Percentiles rank a stretch among this genome's conserved stretches.
Conservation (phyloP, 1,140 invertebrate genomes). For the Drosophila saltans region DNA sequence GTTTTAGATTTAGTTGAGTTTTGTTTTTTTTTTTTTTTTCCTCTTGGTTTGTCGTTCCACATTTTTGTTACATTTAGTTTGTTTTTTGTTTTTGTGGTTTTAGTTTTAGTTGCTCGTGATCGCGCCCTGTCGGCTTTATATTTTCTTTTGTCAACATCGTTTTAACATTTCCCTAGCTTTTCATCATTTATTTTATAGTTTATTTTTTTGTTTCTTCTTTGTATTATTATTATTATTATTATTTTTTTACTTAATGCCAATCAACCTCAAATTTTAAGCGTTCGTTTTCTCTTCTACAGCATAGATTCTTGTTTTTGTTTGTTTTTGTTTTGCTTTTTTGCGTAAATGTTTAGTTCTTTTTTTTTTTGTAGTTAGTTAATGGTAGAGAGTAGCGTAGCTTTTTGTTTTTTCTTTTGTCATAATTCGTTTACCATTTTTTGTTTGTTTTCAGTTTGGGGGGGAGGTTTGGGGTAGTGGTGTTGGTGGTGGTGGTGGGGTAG, state of each 20-base stretch:
- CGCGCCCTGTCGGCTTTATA: conserved; percentile 76
- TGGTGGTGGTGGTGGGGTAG: conserved; percentile 15
- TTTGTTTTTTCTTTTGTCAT: conserved; percentile 48
- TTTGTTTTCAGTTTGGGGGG: conserved; percentile 5
- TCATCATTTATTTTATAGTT: neutral
- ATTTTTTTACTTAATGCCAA: conserved; percentile 80
- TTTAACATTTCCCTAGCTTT: conserved; percentile 46
- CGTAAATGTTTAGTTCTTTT: conserved; percentile 11
- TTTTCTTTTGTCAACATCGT: conserved; percentile 61
- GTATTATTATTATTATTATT: conserved; percentile 17
- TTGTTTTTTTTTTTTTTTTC: conserved; percentile 48
- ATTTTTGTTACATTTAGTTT: conserved; percentile 20
- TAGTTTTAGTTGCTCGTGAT: conserved; percentile 56
- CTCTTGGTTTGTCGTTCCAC: conserved; percentile 34
- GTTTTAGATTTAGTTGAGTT: neutral
- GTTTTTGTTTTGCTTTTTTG: conserved; percentile 19
- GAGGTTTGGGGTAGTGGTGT: neutral
- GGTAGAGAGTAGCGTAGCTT: conserved; percentile 68
- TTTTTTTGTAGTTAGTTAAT: conserved; percentile 64
- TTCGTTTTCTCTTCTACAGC: conserved; percentile 79
- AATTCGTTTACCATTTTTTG: conserved; percentile 80
- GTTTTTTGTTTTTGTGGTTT: conserved; percentile 37
- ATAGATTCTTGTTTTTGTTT: conserved; percentile 52
- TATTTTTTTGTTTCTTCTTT: neutral
- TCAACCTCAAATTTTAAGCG: conserved; percentile 82